Percentiles rank a stretch among this genome's conserved stretches.
These are phyloP conservation scores for Drosophila obscura DNA, from an alignment of 1,140 invertebrate genomes.

Conservation along the genomic window DNA sequence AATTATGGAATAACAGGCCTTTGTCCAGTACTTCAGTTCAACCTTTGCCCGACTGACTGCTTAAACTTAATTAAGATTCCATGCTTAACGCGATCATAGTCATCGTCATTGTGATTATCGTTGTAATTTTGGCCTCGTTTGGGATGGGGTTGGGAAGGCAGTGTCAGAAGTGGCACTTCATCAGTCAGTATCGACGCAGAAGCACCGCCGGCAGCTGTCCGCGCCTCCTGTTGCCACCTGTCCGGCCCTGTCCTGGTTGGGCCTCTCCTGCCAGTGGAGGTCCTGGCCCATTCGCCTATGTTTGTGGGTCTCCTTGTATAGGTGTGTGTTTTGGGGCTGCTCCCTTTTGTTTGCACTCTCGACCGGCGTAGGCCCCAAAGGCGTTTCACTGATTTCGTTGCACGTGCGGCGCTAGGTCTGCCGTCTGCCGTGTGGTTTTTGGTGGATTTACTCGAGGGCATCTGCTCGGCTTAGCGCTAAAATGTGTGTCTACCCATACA, in stretches of 20 bases:
- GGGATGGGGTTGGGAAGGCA: background rate
- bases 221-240: constrained; percentile 58
- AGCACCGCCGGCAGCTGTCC: constrained; percentile 49
- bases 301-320: constrained; percentile 6
- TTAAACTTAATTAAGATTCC: constrained; percentile 72
- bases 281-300: constrained; percentile 7
- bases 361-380: constrained; percentile 42
- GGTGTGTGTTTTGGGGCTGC: constrained; percentile 42
- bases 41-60: constrained; percentile 45
- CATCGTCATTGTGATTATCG: constrained; percentile 38
- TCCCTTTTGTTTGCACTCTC: constrained; percentile 66
- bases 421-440: constrained; percentile 67
- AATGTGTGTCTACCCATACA: constrained; percentile 61
- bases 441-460: constrained; percentile 64
- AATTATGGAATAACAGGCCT: constrained; percentile 51
- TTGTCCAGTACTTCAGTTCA: constrained; percentile 6
- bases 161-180: constrained; percentile 76
- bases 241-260: constrained; percentile 16
- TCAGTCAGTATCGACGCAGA: constrained; percentile 69
- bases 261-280: constrained; percentile 19
- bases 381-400: constrained; percentile 65
- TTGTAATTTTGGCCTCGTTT: constrained; percentile 24
- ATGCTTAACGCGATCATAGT: constrained; percentile 62
- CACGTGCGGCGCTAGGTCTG: constrained; percentile 17
- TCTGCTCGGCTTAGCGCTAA: constrained; percentile 65